phyloP scores from a whole-genome alignment of 2,797 vertebrate species.

The Pteropus rufus region DNA sequence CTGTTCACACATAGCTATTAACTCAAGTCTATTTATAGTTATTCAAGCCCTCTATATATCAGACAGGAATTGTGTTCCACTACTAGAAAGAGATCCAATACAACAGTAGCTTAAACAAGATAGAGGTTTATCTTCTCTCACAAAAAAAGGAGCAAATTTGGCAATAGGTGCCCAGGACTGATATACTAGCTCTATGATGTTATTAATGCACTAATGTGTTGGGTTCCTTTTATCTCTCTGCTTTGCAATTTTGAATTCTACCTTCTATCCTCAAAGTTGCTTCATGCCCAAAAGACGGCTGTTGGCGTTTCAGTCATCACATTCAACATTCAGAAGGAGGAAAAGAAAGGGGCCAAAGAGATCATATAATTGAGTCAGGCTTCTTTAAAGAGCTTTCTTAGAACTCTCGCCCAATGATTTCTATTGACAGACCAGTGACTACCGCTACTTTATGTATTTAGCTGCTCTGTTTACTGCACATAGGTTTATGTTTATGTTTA shows the following conservation, averaged over 20 bases:
- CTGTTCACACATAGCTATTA: conserved; percentile 18
- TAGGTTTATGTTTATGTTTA: not conserved
- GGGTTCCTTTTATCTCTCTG: not conserved
- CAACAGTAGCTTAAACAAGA: not conserved
- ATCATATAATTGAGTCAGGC: not conserved
- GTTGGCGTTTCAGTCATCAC: not conserved
- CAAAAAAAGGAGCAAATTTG: not conserved
- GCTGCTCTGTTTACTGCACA: not conserved
- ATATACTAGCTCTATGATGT: not conserved
- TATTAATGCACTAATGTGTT: not conserved
- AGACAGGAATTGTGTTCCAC: not conserved
- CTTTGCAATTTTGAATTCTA: not conserved
- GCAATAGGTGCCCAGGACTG: not conserved
- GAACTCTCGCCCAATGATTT: not conserved
- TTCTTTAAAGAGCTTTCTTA: not conserved
- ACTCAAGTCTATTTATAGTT: conserved; percentile 5
- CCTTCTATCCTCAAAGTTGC: not conserved
- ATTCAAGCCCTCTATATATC: not conserved
- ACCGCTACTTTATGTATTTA: not conserved
- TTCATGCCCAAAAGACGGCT: not conserved
- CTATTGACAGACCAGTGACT: not conserved
- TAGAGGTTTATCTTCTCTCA: not conserved
- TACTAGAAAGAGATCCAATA: not conserved
- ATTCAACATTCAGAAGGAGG: not conserved
- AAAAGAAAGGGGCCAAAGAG: not conserved